phyloP scores from a whole-genome alignment of 2,113 vertebrate genomes.

The Nicator chloris region DNA sequence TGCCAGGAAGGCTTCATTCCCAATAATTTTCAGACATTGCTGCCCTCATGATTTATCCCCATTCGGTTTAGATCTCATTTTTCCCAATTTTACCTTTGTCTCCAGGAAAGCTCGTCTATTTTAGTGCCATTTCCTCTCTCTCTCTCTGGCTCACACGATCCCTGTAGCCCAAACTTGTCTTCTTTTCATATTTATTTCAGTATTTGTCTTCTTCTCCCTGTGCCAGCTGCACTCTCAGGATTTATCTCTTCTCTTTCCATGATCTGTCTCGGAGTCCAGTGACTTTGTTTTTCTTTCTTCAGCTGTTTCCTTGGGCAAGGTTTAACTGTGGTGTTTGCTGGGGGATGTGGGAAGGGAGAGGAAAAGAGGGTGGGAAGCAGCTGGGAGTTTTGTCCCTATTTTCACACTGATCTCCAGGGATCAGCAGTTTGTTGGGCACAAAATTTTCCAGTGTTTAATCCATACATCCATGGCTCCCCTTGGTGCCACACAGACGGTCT shows the following conservation, averaged over 20 bases:
- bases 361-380: neutral
- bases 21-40: slow-evolving; percentile 54
- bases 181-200: slow-evolving; percentile 74
- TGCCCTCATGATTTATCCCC: slow-evolving; percentile 71
- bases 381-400: neutral
- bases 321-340: neutral
- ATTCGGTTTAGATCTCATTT: slow-evolving; percentile 68
- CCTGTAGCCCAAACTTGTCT: slow-evolving; percentile 65
- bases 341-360: neutral
- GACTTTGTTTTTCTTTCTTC: slow-evolving; percentile 28
- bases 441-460: neutral
- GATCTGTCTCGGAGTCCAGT: slow-evolving; percentile 12
- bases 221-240: slow-evolving; percentile 43
- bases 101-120: slow-evolving; percentile 58
- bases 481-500: fast-evolving
- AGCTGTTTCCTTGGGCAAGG: slow-evolving; percentile 19
- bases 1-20: slow-evolving; percentile 48
- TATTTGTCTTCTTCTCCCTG: slow-evolving; percentile 62
- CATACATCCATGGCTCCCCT: neutral
- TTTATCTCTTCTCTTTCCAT: slow-evolving; percentile 64
- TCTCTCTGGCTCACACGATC: neutral
- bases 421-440: neutral
- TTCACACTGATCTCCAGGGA: neutral
- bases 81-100: slow-evolving; percentile 69
- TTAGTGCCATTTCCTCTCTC: slow-evolving; percentile 49